Evolutionary conservation across 92 coral and sea anemone genomes (phyloP), one percentile per base, ranked within the genome.

Genomic region (Phenganax stokvisi): DNA sequence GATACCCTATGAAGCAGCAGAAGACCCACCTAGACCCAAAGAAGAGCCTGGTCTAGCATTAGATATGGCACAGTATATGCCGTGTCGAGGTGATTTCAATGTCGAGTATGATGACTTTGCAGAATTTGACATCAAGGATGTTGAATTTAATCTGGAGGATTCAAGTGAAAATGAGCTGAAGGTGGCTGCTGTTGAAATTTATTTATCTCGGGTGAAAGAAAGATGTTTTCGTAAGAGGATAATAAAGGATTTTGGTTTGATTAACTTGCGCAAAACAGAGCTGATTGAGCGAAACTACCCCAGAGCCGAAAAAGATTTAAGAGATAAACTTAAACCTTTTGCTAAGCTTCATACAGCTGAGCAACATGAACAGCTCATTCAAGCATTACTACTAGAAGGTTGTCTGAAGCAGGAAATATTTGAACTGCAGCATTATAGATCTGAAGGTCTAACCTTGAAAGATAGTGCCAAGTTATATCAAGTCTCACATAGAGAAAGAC

Each of bases 51-150:
- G 86, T 11, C 84, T 88, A 67, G 91, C 91, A 58, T 59, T 85
- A 74, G 98, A 91, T 65, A 71, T 94, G 80, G 91, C 97, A 56
- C 92, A 97, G 28, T 94, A 94, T 72, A 88, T 89, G 84, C 96
- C 98, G 60, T 94, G 98, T 37, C 88, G 98, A 74, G 98, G 92
- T 52, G 97, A 94, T 77, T 94, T 94, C 86, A 90, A 88, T 17
- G 90, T 92, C 90, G 98, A 94, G 84, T 90, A 92, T 84, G 98
- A 94, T 87, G 89, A 92, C 84, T 94, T 88, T 87, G 98, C 98
- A 8, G 98, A 94, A 68, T 88, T 90, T 84, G 98, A 94, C 76
- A 87, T 94, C 52, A 94, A 94, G 77, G 98, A 94, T 63, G 92
- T 94, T 75, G 81, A 86, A 15, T 85, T 94, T 85, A 91, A 88